Evolutionary conservation across 2,888 invertebrate genomes (phyloP).

Genomic region (Mellilla xanthometata): DNA sequence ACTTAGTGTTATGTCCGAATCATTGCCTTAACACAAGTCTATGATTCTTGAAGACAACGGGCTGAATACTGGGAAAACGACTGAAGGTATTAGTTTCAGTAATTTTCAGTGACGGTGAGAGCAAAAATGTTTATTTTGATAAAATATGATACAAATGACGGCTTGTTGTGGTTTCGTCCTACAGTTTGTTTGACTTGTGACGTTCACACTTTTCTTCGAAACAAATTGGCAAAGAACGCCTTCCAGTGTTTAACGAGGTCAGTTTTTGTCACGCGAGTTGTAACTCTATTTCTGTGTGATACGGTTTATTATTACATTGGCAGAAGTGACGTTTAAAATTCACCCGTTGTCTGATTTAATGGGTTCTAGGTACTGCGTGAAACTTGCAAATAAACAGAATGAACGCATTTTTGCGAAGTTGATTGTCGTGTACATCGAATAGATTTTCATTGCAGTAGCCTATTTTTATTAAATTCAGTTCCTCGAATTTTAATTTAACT

Average conservation of each 20-base stretch:
- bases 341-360: conserved; percentile 49
- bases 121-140: too few relatives aligned
- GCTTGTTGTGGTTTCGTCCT: conserved; percentile 1
- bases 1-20: too few relatives aligned
- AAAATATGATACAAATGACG: too few relatives aligned
- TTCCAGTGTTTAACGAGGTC: conserved; percentile 29
- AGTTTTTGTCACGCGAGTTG: conserved; percentile 10
- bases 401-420: conserved; percentile 16
- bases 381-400: conserved; percentile 45
- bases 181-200: conserved; percentile 12
- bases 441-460: too few relatives aligned
- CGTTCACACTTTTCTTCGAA: conserved; percentile 27
- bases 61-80: too few relatives aligned
- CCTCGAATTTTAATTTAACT: too few relatives aligned
- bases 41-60: too few relatives aligned
- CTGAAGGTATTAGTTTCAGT: too few relatives aligned
- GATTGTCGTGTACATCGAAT: too few relatives aligned
- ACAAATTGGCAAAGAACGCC: conserved; percentile 30
- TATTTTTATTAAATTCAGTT: too few relatives aligned
- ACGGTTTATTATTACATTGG: conserved; percentile 27
- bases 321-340: conserved; percentile 46
- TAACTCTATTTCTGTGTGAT: conserved; percentile 10
- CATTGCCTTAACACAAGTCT: too few relatives aligned
- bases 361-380: conserved; percentile 56
- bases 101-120: too few relatives aligned